Percentiles rank a stretch among this genome's conserved stretches.
Evolutionary conservation across 1,140 invertebrate species (phyloP).

Genomic region (Papilio machaon): DNA sequence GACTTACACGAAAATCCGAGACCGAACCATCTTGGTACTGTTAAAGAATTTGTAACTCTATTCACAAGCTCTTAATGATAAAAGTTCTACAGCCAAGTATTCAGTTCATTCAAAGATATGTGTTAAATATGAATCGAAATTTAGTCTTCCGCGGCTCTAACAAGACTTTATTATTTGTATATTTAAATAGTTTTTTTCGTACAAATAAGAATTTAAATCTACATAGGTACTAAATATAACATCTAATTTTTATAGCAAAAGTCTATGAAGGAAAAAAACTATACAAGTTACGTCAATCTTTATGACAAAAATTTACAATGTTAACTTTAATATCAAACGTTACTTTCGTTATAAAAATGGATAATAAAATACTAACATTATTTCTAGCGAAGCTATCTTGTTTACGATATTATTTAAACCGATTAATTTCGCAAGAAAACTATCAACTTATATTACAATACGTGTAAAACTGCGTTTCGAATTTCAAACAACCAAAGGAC

Average conservation of each 20-base stretch:
- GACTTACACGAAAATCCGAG: slow-evolving; percentile 51
- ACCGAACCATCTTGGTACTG: background rate
- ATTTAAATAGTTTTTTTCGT: background rate
- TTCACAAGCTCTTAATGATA: background rate
- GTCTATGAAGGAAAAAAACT: background rate
- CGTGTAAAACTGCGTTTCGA: slow-evolving; percentile 3
- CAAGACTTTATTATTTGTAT: background rate
- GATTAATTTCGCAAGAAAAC: background rate
- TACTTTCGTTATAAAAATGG: too few species aligned
- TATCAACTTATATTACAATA: slow-evolving; percentile 12
- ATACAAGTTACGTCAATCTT: background rate
- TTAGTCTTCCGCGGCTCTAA: background rate
- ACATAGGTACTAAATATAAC: background rate
- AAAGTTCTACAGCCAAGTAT: background rate
- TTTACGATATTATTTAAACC: background rate
- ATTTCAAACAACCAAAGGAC: slow-evolving; percentile 22
- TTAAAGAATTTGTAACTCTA: slow-evolving; percentile 4
- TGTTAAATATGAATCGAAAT: background rate
- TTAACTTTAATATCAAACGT: too few species aligned
- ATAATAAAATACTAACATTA: background rate
- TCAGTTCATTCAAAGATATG: background rate
- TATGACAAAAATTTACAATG: background rate
- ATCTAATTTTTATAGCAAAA: too few species aligned
- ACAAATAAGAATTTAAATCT: background rate
- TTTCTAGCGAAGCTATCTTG: background rate